Conservation (phyloP, 2,797 vertebrate species). For the Diplodus sargus region DNA sequence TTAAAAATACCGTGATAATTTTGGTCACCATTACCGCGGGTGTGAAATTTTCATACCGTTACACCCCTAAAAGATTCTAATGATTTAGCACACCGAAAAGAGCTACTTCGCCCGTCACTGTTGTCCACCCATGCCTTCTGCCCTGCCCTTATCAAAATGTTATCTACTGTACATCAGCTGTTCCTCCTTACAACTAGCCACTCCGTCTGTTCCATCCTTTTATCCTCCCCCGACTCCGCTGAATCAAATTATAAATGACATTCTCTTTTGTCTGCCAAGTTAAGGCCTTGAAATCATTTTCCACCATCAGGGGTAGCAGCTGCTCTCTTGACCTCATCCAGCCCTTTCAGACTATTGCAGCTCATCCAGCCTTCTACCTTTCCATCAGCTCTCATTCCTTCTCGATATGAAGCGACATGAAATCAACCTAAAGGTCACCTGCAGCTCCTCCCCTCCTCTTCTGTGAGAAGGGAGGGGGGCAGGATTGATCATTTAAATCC, state of each 20-base stretch:
- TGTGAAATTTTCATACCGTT: too few relatives aligned
- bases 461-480: not conserved
- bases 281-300: conserved; percentile 12
- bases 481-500: not conserved
- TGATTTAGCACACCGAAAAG: not conserved
- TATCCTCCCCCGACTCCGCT: conserved; percentile 13
- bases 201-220: conserved; percentile 1
- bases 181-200: not conserved
- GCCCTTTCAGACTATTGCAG: not conserved
- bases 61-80: too few relatives aligned
- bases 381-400: not conserved
- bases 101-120: too few relatives aligned
- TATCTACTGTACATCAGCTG: conserved; percentile 3
- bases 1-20: too few relatives aligned
- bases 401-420: not conserved
- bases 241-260: conserved; percentile 10
- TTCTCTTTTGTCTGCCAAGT: conserved; percentile 9
- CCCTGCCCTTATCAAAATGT: conserved; percentile 11
- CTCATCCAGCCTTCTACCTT: conserved; percentile 5
- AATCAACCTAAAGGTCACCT: not conserved
- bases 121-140: not conserved
- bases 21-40: too few relatives aligned
- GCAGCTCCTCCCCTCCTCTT: not conserved
- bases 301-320: not conserved
- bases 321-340: conserved; percentile 6